A percentile compares a stretch with the other conserved stretches of the same genome.
Evolutionary conservation across 2,888 invertebrate species (phyloP).

Genomic region (Erebia ligea): DNA sequence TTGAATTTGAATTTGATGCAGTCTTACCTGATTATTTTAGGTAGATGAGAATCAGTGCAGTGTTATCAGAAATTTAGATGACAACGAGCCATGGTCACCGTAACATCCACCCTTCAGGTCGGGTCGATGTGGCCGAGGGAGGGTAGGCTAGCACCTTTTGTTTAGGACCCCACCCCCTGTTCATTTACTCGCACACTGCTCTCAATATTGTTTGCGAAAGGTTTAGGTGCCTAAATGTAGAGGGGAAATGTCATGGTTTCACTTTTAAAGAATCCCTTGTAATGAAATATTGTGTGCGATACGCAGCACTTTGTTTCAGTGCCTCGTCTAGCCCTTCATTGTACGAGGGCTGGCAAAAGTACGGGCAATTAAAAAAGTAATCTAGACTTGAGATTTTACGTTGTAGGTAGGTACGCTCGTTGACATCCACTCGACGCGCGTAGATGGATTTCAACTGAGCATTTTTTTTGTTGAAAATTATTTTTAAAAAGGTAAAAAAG

Average conservation of each 20-base stretch:
- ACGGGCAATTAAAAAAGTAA: slow-evolving; percentile 25
- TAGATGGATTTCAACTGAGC: slow-evolving; percentile 1
- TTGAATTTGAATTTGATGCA: too few relatives aligned
- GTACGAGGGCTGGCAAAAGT: slow-evolving; percentile 17
- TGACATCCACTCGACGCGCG: slow-evolving; percentile 16
- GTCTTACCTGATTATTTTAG: too few relatives aligned
- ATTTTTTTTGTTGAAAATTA: background rate
- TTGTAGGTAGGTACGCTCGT: slow-evolving; percentile 10
- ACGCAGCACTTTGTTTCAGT: slow-evolving; percentile 34
- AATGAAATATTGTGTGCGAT: slow-evolving; percentile 42
- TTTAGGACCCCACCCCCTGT: slow-evolving; percentile 74
- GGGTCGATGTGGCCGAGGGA: slow-evolving; percentile 66
- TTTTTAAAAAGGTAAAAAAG: background rate
- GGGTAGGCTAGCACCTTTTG: slow-evolving; percentile 78
- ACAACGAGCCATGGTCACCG: slow-evolving; percentile 43
- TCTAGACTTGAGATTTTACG: slow-evolving; percentile 16
- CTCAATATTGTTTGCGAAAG: slow-evolving; percentile 79
- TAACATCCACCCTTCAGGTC: slow-evolving; percentile 55
- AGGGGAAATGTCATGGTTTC: slow-evolving; percentile 79
- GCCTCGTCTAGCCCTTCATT: slow-evolving; percentile 23
- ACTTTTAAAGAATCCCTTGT: slow-evolving; percentile 64
- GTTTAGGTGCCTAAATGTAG: slow-evolving; percentile 80
- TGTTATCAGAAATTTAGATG: background rate
- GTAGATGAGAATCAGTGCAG: too few relatives aligned
- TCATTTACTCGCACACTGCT: slow-evolving; percentile 74